A percentile compares a stretch with the other conserved stretches of the same genome.
Conservation (phyloP, 2,888 invertebrate species). For the Lepidochitona cinerea region DNA sequence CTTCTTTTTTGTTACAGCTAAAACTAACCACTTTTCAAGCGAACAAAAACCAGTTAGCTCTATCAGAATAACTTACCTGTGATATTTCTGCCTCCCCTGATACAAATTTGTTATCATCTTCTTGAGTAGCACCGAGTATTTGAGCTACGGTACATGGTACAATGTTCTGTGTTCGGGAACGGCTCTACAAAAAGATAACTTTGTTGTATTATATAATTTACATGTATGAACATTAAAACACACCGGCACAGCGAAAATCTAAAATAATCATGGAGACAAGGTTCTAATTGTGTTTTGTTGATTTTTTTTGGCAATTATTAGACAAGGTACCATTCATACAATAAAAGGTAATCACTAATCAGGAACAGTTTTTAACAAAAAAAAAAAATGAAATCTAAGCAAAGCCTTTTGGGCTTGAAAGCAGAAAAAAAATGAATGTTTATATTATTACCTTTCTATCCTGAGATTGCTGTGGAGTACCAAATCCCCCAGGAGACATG, state of each 20-base stretch:
- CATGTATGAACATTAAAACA: no score
- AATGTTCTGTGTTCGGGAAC: conserved; percentile 37
- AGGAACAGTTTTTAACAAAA: background rate
- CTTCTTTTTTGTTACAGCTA: no score
- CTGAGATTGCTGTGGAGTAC: conserved; percentile 49
- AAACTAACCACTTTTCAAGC: no score
- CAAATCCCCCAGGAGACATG: conserved; percentile 57
- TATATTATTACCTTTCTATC: conserved; percentile 46
- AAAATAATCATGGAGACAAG: no score
- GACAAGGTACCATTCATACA: no score
- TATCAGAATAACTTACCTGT: conserved; percentile 39
- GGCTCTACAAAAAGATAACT: background rate
- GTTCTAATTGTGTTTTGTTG: no score
- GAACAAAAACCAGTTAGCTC: no score
- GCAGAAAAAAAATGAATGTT: background rate
- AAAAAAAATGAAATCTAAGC: background rate
- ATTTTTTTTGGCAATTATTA: no score
- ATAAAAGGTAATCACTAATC: no score
- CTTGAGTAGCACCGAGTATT: conserved; percentile 53
- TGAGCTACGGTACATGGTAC: conserved; percentile 63
- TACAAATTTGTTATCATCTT: conserved; percentile 57
- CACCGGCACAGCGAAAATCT: no score
- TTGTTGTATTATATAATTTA: no score
- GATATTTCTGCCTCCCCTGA: conserved; percentile 57
- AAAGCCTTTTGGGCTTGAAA: background rate